Conservation (phyloP, 2,888 invertebrate genomes). For the Calameuta pallipes region DNA sequence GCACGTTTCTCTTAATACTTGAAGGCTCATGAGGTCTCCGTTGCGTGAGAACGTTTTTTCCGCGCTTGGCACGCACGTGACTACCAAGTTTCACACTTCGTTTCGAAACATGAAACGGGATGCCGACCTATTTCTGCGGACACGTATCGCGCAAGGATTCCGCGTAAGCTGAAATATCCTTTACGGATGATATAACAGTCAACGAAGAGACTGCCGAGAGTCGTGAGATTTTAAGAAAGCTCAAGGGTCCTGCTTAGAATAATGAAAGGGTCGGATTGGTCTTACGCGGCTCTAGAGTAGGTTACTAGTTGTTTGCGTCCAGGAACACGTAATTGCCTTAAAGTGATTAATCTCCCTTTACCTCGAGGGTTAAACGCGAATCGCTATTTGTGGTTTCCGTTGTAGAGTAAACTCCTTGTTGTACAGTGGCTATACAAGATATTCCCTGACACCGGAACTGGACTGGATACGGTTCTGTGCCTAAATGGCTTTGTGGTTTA, state of each 20-base stretch:
- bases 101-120: background rate
- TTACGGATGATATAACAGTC: background rate
- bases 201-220: background rate
- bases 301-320: slow-evolving; percentile 18
- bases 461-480: background rate
- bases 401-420: background rate
- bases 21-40: background rate
- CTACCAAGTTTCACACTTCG: background rate
- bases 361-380: background rate
- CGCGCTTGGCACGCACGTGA: background rate
- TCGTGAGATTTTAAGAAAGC: background rate
- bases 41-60: background rate
- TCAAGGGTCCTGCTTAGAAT: background rate
- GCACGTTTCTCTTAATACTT: background rate
- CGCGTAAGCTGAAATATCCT: background rate
- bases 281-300: slow-evolving; percentile 12
- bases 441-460: background rate
- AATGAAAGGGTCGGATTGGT: slow-evolving; percentile 10
- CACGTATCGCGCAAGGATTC: background rate
- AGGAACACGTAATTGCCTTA: slow-evolving; percentile 14
- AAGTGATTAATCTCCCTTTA: slow-evolving; percentile 16
- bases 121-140: background rate
- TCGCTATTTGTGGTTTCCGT: background rate
- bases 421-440: background rate
- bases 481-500: background rate